These are phyloP conservation scores for Nixonia krombeini DNA, from an alignment of 1,140 invertebrate species.

Conservation along the genomic window DNA sequence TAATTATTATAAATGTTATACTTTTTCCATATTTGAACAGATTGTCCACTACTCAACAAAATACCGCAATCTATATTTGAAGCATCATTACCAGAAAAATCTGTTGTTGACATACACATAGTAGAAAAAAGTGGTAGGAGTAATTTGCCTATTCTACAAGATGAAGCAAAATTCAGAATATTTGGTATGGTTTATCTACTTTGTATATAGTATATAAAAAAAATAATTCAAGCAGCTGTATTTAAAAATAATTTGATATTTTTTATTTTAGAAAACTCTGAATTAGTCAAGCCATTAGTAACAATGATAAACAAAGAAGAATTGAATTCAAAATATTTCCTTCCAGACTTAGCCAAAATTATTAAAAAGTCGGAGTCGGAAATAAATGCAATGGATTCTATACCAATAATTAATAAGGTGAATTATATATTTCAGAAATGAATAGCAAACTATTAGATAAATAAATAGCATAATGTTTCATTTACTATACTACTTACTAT, in stretches of 20 bases:
- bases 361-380: conserved; percentile 55
- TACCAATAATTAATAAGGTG: conserved; percentile 65
- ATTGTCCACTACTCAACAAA: conserved; percentile 55
- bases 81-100: conserved; percentile 55
- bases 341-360: conserved; percentile 54
- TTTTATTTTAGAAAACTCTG: conserved; percentile 62
- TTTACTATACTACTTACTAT: too few relatives aligned
- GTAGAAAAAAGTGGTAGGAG: conserved; percentile 60
- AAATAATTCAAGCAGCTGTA: conserved; percentile 8
- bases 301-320: conserved; percentile 56
- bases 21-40: conserved; percentile 37
- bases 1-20: conserved; percentile 15
- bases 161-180: conserved; percentile 61
- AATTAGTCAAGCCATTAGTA: conserved; percentile 62
- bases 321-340: conserved; percentile 60
- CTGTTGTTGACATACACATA: conserved; percentile 60
- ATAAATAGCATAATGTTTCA: neutral
- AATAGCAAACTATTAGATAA: neutral
- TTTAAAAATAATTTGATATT: conserved; percentile 3
- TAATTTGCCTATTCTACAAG: conserved; percentile 66
- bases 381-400: conserved; percentile 54
- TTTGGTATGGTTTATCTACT: conserved; percentile 53
- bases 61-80: conserved; percentile 60
- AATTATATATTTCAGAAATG: neutral
- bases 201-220: conserved; percentile 1